Percentiles rank a stretch among this genome's conserved stretches.
These are phyloP conservation scores for Meandrusa payeni DNA, from an alignment of 2,888 invertebrate genomes.

Conservation along the genomic window DNA sequence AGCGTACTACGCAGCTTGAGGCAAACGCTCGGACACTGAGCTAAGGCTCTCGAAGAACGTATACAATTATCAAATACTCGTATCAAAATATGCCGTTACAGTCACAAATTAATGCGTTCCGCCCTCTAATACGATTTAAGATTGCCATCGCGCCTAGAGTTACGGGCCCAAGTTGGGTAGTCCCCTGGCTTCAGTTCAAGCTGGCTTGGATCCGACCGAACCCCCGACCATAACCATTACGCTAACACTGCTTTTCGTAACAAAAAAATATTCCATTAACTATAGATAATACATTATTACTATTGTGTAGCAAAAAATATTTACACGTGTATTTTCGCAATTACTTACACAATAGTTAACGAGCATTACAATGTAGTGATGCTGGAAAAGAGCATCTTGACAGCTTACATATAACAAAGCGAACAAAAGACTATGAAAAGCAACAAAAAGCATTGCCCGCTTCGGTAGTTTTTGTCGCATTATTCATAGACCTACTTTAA, in stretches of 20 bases:
- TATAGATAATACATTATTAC: constrained; percentile 7
- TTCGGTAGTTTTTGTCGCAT: neutral
- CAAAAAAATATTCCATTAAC: neutral
- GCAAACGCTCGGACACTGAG: too few species aligned
- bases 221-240: too few species aligned
- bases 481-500: constrained; percentile 11
- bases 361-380: constrained; percentile 9
- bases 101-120: too few species aligned
- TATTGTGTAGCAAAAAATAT: neutral
- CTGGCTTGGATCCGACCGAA: too few species aligned
- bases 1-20: too few species aligned
- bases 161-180: too few species aligned
- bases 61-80: too few species aligned
- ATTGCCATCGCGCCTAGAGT: too few species aligned
- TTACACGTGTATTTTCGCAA: constrained; percentile 13
- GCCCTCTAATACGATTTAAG: too few species aligned
- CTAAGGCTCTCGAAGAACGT: too few species aligned
- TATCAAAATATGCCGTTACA: too few species aligned
- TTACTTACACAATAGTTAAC: constrained; percentile 16
- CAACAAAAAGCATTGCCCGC: constrained; percentile 5
- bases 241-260: neutral
- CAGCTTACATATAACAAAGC: constrained; percentile 11
- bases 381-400: constrained; percentile 12
- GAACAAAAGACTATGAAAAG: constrained; percentile 14
- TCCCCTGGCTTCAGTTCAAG: too few species aligned